Conservation (phyloP, 2,888 invertebrate species). For the Chesias legatella region DNA sequence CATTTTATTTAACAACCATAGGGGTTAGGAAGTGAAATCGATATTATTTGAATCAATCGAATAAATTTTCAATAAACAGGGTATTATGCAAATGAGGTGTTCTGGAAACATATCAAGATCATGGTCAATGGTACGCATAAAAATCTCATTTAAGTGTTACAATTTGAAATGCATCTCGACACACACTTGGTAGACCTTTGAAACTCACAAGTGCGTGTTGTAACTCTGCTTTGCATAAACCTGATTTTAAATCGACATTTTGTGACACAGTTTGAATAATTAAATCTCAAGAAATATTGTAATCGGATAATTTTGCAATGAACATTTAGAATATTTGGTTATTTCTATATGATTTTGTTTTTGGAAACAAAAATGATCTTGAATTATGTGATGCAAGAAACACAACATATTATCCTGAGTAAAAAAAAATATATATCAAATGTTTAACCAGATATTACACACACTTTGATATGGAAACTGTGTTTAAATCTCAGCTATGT, state of each 20-base stretch:
- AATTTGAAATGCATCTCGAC: slow-evolving; percentile 25
- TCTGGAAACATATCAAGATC: slow-evolving; percentile 28
- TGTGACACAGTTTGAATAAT: slow-evolving; percentile 29
- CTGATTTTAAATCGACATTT: slow-evolving; percentile 24
- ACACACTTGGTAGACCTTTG: slow-evolving; percentile 21
- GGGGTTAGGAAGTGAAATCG: slow-evolving; percentile 12
- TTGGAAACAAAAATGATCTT: too few species aligned
- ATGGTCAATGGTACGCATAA: slow-evolving; percentile 24
- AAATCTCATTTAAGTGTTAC: slow-evolving; percentile 21
- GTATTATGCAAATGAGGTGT: slow-evolving; percentile 22
- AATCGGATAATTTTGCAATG: slow-evolving; percentile 17
- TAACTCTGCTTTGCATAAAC: slow-evolving; percentile 35
- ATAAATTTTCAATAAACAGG: slow-evolving; percentile 20
- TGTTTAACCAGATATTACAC: too few species aligned
- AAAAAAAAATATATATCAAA: too few species aligned
- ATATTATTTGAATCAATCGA: slow-evolving; percentile 16
- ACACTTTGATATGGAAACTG: too few species aligned
- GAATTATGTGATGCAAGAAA: too few species aligned
- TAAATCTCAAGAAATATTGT: slow-evolving; percentile 27
- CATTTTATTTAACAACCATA: too few species aligned
- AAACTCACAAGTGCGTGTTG: slow-evolving; percentile 27
- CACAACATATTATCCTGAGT: too few species aligned
- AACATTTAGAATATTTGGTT: too few species aligned
- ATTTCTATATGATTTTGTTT: too few species aligned
- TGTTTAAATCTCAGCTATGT: too few species aligned